A percentile compares a stretch with the other conserved stretches of the same genome.
phyloP scores from a whole-genome alignment of 2,888 invertebrate species.

The Micoletzkya japonica region DNA sequence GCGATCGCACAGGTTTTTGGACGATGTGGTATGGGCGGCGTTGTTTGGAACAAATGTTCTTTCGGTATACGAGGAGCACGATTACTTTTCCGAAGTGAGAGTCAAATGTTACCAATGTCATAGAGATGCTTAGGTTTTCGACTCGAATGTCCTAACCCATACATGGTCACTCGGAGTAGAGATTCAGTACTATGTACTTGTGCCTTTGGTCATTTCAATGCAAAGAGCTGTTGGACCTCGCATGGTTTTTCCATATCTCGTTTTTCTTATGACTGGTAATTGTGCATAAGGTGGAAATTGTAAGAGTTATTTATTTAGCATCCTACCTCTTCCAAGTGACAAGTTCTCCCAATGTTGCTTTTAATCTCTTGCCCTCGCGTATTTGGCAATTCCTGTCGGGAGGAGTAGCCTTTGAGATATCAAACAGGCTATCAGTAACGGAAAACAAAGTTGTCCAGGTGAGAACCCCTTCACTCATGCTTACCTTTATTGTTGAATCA shows the following conservation, averaged over 20 bases:
- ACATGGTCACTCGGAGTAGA: slow-evolving; percentile 27
- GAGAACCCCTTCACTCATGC: too few species aligned
- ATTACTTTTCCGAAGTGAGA: slow-evolving; percentile 19
- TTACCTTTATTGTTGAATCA: too few species aligned
- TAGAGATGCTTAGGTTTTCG: slow-evolving; percentile 4
- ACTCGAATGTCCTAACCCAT: slow-evolving; percentile 24
- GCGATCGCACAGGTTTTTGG: slow-evolving; percentile 15
- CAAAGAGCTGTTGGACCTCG: background rate
- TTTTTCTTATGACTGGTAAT: background rate
- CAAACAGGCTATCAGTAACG: too few species aligned
- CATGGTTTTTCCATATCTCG: background rate
- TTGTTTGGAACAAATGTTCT: slow-evolving; percentile 13
- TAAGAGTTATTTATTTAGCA: background rate
- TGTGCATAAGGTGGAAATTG: background rate
- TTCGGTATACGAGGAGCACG: slow-evolving; percentile 8
- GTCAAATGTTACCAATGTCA: background rate
- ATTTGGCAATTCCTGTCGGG: slow-evolving; percentile 18
- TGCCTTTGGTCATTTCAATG: background rate
- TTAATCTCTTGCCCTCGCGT: slow-evolving; percentile 13
- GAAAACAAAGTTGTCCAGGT: too few species aligned
- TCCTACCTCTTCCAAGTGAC: slow-evolving; percentile 7
- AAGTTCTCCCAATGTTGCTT: background rate
- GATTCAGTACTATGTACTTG: slow-evolving; percentile 20
- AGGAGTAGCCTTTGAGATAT: slow-evolving; percentile 14
- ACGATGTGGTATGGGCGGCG: slow-evolving; percentile 14